Percentiles rank a stretch among this genome's conserved stretches.
Conservation (phyloP, 2,113 vertebrate species). For the Rhinoderma darwinii region DNA sequence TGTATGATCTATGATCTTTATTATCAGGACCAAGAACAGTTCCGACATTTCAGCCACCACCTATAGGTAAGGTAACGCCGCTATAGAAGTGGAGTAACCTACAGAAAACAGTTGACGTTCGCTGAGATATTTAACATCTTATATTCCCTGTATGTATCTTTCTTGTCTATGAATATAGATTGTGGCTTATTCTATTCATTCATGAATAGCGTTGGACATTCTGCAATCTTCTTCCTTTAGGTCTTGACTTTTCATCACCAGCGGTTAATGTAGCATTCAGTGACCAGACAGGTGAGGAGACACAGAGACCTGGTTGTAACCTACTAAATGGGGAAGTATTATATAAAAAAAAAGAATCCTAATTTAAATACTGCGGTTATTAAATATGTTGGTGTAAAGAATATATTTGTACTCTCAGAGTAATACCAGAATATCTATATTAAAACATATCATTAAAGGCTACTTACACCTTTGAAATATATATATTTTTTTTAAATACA, state of each 20-base stretch:
- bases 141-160: background rate
- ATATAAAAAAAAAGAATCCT: background rate
- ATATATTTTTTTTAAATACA: too few species aligned
- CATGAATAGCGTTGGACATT: background rate
- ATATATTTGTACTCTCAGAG: too few species aligned
- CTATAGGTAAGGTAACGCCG: conserved; percentile 10
- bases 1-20: background rate
- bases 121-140: background rate
- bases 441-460: too few species aligned
- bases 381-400: too few species aligned
- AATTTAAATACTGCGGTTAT: background rate
- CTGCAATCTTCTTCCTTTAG: background rate
- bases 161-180: background rate
- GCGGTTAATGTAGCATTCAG: conserved; percentile 28
- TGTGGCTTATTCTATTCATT: background rate
- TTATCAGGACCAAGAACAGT: background rate
- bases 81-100: background rate
- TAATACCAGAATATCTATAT: background rate
- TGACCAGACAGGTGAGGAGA: conserved; percentile 11
- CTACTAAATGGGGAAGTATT: background rate
- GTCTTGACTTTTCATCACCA: conserved; percentile 21
- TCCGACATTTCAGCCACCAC: conserved; percentile 3
- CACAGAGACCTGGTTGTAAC: too few species aligned
- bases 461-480: too few species aligned
- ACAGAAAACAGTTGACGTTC: background rate